phyloP scores from a whole-genome alignment of 2,888 invertebrate species.

The Allophyes oxyacanthae region DNA sequence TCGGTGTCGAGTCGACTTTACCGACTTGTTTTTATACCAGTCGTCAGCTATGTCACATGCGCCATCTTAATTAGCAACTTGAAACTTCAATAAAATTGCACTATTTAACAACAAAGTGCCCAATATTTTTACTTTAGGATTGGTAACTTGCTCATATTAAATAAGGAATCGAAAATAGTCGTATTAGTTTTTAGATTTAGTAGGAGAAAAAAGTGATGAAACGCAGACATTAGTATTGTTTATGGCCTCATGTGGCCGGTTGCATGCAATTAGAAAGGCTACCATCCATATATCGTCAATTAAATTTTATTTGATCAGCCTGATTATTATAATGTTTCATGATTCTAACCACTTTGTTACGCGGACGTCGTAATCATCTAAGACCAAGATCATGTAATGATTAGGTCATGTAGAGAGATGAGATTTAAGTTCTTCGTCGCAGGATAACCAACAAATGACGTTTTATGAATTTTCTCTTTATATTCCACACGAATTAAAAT shows the following conservation, averaged over 20 bases:
- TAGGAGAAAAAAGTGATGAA: too few relatives aligned
- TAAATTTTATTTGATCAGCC: too few relatives aligned
- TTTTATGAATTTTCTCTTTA: constrained; percentile 15
- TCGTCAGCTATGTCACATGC: neutral
- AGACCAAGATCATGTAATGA: too few relatives aligned
- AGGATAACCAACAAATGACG: constrained; percentile 19
- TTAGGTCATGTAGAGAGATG: constrained; percentile 20
- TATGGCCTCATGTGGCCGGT: too few relatives aligned
- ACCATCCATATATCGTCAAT: too few relatives aligned
- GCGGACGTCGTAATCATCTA: constrained; percentile 7
- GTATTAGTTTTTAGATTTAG: too few relatives aligned
- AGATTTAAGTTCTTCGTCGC: constrained; percentile 21
- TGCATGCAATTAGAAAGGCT: too few relatives aligned
- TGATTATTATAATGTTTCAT: neutral
- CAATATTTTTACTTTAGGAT: neutral
- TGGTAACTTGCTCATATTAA: too few relatives aligned
- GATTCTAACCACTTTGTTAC: constrained; percentile 7
- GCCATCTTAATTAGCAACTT: constrained; percentile 8
- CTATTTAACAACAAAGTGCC: neutral
- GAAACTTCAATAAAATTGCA: constrained; percentile 6
- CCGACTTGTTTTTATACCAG: constrained; percentile 24
- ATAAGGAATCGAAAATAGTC: too few relatives aligned
- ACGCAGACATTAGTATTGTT: too few relatives aligned
- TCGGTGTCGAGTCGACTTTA: constrained; percentile 17
- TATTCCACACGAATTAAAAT: constrained; percentile 8